Base-by-base conservation (phyloP, 2,888 invertebrate genomes). In the Conops quadrifasciatus region DNA sequence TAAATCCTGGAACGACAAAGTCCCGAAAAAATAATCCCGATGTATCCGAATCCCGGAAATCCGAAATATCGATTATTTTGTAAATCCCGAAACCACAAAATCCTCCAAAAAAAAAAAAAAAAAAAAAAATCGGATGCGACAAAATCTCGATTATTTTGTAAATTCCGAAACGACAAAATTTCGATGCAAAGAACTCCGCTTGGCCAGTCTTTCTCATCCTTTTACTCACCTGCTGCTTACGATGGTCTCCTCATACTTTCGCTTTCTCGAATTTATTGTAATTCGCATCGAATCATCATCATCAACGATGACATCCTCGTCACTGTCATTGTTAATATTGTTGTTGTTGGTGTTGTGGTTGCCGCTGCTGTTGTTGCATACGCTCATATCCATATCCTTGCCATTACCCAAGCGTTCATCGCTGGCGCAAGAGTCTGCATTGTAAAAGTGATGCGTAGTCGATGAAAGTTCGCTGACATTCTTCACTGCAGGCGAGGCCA, bases 261-360 rank as follows among this genome's bases (percentile, higher is more conserved):
- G 81, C 70, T 83, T 82, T 43, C 81, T 79, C 36, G 74, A 74
- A 62, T n/a, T 77, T 53, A 75, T 78, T 67, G 79, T 77, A 72
- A 83, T 76, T 77, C 82, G 84, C 53, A 83, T 78, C 9, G 82
- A 81, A 70, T 85, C 85, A 75, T 86, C 85, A 75, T 86, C 86
- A 70, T 86, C 86, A 21, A 86, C 84, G 75, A 84, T 85, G 49
- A 86, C 85, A 78, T 86, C 86, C 77, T 86, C 86, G 43, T 86
- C 86, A 78, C 85, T 85, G 70, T 86, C 85, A 77, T 85, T 85
- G 75, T 84, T 84, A 72, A 83, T 83, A 71, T 81, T 81, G 75
- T 82, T 81, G 73, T 82, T 77, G 68, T 78, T 78, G 67, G 84
- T 83, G 74, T 82, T 84, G 75, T 72, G 75, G 49, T 73, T 77